Evolutionary conservation across 2,113 vertebrate genomes (phyloP).

Genomic region (Holacanthus passer): DNA sequence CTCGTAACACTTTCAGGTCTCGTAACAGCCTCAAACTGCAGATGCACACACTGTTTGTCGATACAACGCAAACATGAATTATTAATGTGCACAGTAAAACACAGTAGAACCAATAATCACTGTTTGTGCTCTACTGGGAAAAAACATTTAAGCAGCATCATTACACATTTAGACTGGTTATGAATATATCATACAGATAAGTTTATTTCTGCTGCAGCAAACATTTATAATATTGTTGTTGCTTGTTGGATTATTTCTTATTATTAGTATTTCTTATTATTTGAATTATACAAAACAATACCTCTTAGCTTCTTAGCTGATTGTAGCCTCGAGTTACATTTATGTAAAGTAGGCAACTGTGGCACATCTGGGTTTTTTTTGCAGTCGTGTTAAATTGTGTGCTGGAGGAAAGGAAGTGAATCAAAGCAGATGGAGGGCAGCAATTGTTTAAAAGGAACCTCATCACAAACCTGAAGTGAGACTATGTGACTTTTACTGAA

Average conservation of each 20-base stretch:
- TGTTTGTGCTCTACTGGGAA: background rate
- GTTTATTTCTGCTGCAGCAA: background rate
- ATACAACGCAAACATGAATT: background rate
- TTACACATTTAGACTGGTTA: background rate
- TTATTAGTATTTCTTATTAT: background rate
- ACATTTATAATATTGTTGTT: background rate
- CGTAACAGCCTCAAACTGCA: background rate
- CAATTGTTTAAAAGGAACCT: no score
- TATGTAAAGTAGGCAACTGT: background rate
- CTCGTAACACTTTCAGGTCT: background rate
- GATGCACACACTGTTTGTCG: background rate
- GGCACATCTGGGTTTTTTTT: background rate
- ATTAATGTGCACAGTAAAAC: constrained; percentile 1
- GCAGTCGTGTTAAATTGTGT: background rate
- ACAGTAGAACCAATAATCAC: background rate
- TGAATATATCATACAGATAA: background rate
- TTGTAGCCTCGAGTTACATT: background rate
- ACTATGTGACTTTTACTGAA: no score
- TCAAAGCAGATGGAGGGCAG: no score
- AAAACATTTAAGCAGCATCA: background rate
- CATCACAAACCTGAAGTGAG: no score
- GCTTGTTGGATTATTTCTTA: background rate
- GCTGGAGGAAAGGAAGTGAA: background rate
- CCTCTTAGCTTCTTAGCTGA: no score
- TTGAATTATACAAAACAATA: background rate